These are phyloP conservation scores for Pygmarrhopalites habei DNA, from an alignment of 1,140 invertebrate species.

Conservation along the genomic window DNA sequence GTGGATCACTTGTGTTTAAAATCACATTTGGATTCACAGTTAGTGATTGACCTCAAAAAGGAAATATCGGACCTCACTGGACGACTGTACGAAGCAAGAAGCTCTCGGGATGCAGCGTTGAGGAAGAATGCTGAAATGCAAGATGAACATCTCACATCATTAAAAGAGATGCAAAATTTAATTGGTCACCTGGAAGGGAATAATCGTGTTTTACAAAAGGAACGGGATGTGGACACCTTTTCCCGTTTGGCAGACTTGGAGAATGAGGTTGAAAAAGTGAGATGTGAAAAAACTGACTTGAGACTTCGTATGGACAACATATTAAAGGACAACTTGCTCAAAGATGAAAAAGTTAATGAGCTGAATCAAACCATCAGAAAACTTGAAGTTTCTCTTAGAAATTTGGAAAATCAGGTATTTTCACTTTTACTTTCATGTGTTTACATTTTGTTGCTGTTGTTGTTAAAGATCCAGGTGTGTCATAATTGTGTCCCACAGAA, in stretches of 20 bases:
- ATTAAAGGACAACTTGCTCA: neutral
- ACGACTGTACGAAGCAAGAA: slow-evolving; percentile 18
- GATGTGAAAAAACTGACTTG: neutral
- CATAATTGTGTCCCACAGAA: slow-evolving; percentile 8
- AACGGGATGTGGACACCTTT: slow-evolving; percentile 8
- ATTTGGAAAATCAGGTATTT: slow-evolving; percentile 18
- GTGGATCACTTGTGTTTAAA: no score
- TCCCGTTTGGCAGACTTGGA: neutral
- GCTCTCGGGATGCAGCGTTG: slow-evolving; percentile 14
- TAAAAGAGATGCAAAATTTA: neutral
- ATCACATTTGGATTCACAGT: neutral
- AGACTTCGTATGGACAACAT: neutral
- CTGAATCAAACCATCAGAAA: slow-evolving; percentile 7
- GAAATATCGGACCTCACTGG: slow-evolving; percentile 19
- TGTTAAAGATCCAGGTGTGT: neutral
- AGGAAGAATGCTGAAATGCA: slow-evolving; percentile 12
- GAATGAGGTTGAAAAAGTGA: slow-evolving; percentile 3
- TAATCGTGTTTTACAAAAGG: neutral
- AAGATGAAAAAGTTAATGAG: slow-evolving; percentile 11
- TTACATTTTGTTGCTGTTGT: no score
- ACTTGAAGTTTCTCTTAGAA: slow-evolving; percentile 6
- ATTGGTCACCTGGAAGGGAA: neutral
- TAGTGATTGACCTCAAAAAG: slow-evolving; percentile 1
- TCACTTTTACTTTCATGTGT: neutral
- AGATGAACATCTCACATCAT: neutral